Evolutionary conservation across 2,888 invertebrate genomes (phyloP).

Genomic region (Blera fallax): DNA sequence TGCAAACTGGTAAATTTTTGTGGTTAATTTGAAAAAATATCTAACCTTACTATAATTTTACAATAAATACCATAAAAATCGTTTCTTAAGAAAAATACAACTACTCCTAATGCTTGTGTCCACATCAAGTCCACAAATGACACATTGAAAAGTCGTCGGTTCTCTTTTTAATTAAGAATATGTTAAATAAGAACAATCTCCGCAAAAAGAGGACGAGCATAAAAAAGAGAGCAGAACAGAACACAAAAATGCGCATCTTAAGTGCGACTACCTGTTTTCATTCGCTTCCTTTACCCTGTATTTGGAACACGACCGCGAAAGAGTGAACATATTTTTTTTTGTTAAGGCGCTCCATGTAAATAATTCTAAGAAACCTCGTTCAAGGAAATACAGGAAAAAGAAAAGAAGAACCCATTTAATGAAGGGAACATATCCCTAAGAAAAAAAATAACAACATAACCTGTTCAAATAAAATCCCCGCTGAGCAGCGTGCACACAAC

Average conservation of each 20-base stretch:
- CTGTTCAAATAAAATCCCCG: conserved; percentile 38
- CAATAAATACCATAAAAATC: not conserved
- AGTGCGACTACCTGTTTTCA: conserved; percentile 66
- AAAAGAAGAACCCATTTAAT: conserved; percentile 43
- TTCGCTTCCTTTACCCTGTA: conserved; percentile 39
- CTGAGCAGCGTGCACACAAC: conserved; percentile 37
- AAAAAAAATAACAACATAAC: conserved; percentile 2
- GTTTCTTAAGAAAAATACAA: not conserved
- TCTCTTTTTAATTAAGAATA: conserved; percentile 34
- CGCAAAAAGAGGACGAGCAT: not conserved
- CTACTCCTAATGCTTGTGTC: not conserved
- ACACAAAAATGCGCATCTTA: conserved; percentile 49
- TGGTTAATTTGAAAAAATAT: not conserved
- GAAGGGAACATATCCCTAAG: conserved; percentile 37
- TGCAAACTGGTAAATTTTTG: conserved; percentile 8
- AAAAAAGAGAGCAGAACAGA: conserved; percentile 2
- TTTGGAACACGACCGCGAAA: conserved; percentile 27
- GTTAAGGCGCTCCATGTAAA: conserved; percentile 47
- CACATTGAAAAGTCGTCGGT: conserved; percentile 7
- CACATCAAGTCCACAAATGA: not conserved
- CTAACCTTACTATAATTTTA: not conserved
- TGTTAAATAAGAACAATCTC: not conserved
- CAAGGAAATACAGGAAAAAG: conserved; percentile 39
- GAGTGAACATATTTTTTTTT: not conserved
- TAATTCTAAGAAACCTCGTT: conserved; percentile 57